Percentiles rank a stretch among this genome's conserved stretches.
Evolutionary conservation across 2,113 vertebrate genomes (phyloP).

Genomic region (Seriola aureovittata): DNA sequence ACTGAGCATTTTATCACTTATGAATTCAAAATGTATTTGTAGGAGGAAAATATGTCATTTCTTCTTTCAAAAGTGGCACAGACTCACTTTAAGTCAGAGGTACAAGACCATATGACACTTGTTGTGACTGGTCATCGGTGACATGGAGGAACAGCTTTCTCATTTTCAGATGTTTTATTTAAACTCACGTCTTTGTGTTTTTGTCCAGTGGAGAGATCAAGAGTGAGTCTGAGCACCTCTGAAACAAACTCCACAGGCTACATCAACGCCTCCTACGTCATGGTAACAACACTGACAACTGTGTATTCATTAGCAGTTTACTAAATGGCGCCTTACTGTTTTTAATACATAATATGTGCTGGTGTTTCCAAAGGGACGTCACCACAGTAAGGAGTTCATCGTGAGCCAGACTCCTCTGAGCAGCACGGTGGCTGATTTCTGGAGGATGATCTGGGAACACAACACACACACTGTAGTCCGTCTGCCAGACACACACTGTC

Average conservation of each 20-base stretch:
- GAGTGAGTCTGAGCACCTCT: conserved; percentile 90
- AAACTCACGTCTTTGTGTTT: neutral
- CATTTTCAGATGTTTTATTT: neutral
- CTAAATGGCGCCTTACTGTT: neutral
- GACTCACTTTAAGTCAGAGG: too few species aligned
- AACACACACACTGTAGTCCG: conserved; percentile 90
- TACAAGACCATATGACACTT: too few species aligned
- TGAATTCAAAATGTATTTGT: too few species aligned
- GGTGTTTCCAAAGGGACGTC: conserved; percentile 87
- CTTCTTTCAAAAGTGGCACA: too few species aligned
- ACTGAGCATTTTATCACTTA: too few species aligned
- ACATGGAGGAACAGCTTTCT: too few species aligned
- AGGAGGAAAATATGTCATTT: too few species aligned
- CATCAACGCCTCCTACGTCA: conserved; percentile 97
- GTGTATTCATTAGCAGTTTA: neutral
- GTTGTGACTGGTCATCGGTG: too few species aligned
- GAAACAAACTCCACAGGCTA: conserved; percentile 92
- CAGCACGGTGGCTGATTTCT: conserved; percentile 95
- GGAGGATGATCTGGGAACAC: conserved; percentile 98
- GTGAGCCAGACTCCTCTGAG: conserved; percentile 94
- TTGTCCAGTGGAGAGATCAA: conserved; percentile 93
- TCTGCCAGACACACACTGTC: conserved; percentile 90
- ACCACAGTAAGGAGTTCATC: conserved; percentile 92
- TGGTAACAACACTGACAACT: conserved; percentile 83
- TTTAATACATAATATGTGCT: neutral